Conservation (phyloP, 2,113 vertebrate genomes). For the Pica pica region DNA sequence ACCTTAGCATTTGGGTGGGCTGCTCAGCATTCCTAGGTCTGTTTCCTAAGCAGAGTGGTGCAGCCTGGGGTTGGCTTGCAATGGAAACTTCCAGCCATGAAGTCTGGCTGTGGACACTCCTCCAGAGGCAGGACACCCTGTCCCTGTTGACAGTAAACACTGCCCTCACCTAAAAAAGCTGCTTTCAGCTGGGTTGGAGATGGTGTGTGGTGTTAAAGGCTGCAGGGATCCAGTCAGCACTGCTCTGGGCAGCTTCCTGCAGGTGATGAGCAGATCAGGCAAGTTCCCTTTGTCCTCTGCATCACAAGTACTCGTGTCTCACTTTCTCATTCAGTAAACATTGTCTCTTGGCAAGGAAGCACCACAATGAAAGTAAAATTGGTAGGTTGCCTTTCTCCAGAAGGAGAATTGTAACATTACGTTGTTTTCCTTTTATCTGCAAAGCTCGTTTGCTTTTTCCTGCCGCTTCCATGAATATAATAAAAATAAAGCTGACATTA, state of each 20-base stretch:
- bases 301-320: background rate
- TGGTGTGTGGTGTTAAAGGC: background rate
- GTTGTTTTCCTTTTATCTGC: background rate
- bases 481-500: background rate
- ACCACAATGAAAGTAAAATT: slow-evolving; percentile 21
- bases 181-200: background rate
- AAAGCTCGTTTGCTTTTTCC: background rate
- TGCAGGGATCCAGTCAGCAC: background rate
- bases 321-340: slow-evolving; percentile 40
- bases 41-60: background rate
- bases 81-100: background rate
- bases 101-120: background rate
- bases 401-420: background rate
- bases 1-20: background rate
- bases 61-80: background rate
- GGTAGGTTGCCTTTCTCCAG: background rate
- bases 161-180: background rate
- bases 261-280: background rate
- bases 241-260: background rate
- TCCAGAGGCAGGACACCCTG: background rate
- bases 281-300: slow-evolving; percentile 3
- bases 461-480: background rate
- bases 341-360: slow-evolving; percentile 25
- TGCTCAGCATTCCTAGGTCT: background rate
- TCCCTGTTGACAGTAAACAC: slow-evolving; percentile 66